Evolutionary conservation across 2,888 invertebrate genomes (phyloP), one percentile per base, ranked within the genome.

Genomic region (Cephus nigrinus): DNA sequence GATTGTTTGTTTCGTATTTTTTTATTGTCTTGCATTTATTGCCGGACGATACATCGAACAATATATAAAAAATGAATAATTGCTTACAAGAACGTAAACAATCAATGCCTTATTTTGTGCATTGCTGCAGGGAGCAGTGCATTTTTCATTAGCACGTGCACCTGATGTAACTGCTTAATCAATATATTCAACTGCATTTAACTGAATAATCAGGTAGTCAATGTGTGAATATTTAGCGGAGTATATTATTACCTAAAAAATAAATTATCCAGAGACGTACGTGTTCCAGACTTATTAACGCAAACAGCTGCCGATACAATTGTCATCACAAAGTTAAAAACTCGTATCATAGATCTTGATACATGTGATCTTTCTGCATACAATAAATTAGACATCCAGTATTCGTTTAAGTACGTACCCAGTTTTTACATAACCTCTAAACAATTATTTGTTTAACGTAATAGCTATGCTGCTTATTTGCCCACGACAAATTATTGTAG

Each of bases 11-110:
- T 40, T 40, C 23, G 2, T 5, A 55, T 9, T 15, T 15, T 55
- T 71, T 71, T 71, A 71, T 71, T 71, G 71, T 71, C 71, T 32
- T 33, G 71, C n/a, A 71, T 32, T 71, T 71, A 31, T 71, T 71
- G 71, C 71, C 31, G 12, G 31, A 71, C 12, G 33, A 33, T 71
- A 71, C 71, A 23, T 71, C 31, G 32, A 71, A 71, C 31, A 12
- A 23, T 32, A 33, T 33, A 32, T 33, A 0, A 71, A 71, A 71
- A 32, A 31, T 33, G 31, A 40, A 40, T 15, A 15, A 36, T 15
- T 40, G 55, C 55, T 23, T 55, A 23, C 55, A 23, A 55, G 23
- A 55, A 55, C 55, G 55, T 55, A 55, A 55, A 23, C 23, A 55
- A 55, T 55, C 55, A 2, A 23, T 23, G 23, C 55, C 5, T 55